Evolutionary conservation across 2,113 vertebrate genomes (phyloP).

Genomic region (Sigmodon hispidus): DNA sequence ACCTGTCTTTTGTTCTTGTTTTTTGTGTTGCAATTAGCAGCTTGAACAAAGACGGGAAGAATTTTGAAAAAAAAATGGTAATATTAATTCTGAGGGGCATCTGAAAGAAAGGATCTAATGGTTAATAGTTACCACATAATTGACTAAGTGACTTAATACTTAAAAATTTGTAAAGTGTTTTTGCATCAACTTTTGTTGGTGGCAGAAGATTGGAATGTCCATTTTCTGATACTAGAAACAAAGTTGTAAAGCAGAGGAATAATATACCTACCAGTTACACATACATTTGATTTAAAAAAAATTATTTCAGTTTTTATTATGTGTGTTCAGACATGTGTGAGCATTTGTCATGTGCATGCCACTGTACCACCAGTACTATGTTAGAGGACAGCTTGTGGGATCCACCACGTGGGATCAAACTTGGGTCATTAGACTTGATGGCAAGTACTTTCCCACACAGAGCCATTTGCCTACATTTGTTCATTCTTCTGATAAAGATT

Average conservation of each 20-base stretch:
- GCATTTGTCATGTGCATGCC: too few relatives aligned
- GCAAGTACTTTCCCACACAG: not conserved
- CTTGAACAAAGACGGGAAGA: not conserved
- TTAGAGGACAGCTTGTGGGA: not conserved
- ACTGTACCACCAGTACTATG: not conserved
- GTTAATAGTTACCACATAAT: not conserved
- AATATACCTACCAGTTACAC: not conserved
- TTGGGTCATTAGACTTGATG: not conserved
- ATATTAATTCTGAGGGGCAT: not conserved
- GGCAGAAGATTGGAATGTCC: not conserved
- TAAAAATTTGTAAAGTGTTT: conserved; percentile 25
- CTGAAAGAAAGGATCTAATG: conserved; percentile 7
- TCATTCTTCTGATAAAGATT: conserved; percentile 1
- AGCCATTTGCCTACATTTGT: not conserved
- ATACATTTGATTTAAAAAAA: conserved; percentile 10
- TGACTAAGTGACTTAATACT: not conserved
- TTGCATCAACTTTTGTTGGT: not conserved
- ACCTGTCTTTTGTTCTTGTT: not conserved
- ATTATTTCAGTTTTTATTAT: not conserved
- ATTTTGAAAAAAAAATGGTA: conserved; percentile 40
- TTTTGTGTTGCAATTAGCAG: not conserved
- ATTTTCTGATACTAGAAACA: conserved; percentile 36
- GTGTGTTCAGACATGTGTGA: not conserved
- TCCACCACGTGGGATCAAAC: not conserved
- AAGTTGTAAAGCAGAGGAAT: not conserved